Percentiles rank a stretch among this genome's conserved stretches.
Evolutionary conservation across 2,888 invertebrate species (phyloP).

Genomic region (Drosophila demipolita): DNA sequence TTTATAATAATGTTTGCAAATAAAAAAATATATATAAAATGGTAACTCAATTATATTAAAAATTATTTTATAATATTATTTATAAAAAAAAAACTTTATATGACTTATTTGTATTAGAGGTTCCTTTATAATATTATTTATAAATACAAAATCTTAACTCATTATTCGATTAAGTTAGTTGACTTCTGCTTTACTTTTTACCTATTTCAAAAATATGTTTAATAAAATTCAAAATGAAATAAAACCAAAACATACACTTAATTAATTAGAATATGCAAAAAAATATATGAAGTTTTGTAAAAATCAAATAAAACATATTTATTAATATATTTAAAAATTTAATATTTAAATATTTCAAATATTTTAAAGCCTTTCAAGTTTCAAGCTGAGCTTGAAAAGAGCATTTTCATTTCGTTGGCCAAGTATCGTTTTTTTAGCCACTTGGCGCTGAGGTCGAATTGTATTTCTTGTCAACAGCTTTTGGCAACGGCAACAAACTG

Average conservation of each 20-base stretch:
- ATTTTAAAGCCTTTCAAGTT: background rate
- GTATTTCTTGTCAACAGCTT: slow-evolving; percentile 61
- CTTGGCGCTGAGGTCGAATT: slow-evolving; percentile 31
- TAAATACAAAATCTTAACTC: no score
- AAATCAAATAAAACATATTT: background rate
- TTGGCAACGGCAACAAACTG: slow-evolving; percentile 49
- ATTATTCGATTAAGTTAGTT: no score
- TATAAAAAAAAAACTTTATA: no score
- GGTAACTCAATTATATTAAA: no score
- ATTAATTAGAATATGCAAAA: background rate
- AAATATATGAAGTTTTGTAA: background rate
- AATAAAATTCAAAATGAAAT: background rate
- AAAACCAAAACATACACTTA: no score
- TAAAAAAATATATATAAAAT: no score
- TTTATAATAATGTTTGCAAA: no score
- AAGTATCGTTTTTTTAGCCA: slow-evolving; percentile 8
- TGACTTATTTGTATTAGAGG: no score
- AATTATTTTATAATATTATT: no score
- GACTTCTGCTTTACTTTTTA: no score
- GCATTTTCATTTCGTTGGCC: slow-evolving; percentile 40
- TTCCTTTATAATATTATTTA: no score
- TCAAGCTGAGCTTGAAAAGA: slow-evolving; percentile 2
- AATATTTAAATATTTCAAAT: background rate
- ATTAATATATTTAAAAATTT: background rate
- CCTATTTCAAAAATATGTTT: background rate